phyloP scores from a whole-genome alignment of 2,888 invertebrate genomes.

The Drosophila affinis region DNA sequence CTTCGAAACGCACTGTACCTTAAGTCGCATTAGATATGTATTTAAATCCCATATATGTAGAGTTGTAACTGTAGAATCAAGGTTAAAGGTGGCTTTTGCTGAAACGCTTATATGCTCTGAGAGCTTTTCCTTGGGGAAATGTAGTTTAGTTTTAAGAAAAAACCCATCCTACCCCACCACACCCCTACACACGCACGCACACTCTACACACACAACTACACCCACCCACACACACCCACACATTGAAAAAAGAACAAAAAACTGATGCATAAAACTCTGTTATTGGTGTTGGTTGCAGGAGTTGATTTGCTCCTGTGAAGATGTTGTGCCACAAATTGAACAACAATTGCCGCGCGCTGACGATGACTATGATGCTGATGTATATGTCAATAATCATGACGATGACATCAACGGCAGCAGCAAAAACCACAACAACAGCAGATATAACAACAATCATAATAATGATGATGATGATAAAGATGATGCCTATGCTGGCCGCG shows the following conservation, averaged over 20 bases:
- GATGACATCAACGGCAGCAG: conserved; percentile 44
- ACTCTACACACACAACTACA: conserved; percentile 10
- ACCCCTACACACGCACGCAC: conserved; percentile 15
- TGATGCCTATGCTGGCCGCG: conserved; percentile 39
- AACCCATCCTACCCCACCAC: conserved; percentile 8
- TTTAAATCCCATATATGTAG: not conserved
- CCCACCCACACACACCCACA: conserved; percentile 14
- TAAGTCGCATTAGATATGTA: not conserved
- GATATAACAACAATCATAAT: conserved; percentile 38
- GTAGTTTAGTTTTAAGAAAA: conserved; percentile 54
- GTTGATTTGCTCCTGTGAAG: conserved; percentile 87
- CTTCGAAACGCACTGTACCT: conserved; percentile 6
- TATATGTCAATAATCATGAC: conserved; percentile 63
- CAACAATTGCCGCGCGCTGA: conserved; percentile 69
- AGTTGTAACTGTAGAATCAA: conserved; percentile 4
- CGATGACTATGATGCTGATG: conserved; percentile 78
- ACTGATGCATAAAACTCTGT: conserved; percentile 82
- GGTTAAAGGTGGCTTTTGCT: conserved; percentile 26
- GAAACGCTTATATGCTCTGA: conserved; percentile 33
- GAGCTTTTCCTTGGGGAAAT: conserved; percentile 35
- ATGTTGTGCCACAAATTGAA: conserved; percentile 84
- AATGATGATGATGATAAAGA: conserved; percentile 30
- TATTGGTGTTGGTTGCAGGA: conserved; percentile 88
- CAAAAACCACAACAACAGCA: conserved; percentile 48
- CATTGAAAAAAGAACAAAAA: conserved; percentile 45